These are phyloP conservation scores for Sepiola atlantica DNA, from an alignment of 2,888 invertebrate genomes.

Conservation along the genomic window DNA sequence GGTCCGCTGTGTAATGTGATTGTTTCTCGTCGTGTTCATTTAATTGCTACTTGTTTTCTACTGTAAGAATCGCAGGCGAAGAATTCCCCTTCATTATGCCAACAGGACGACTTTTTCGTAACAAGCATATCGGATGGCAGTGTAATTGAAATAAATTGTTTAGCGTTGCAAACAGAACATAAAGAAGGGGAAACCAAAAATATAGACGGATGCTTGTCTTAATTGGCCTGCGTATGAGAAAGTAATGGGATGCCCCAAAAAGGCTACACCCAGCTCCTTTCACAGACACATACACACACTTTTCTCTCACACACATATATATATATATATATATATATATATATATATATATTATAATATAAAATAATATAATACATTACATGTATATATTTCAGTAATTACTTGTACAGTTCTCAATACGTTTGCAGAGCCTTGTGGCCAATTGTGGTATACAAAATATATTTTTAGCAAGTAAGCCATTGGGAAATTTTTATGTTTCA, in stretches of 20 bases:
- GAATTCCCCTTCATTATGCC: not conserved
- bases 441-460: too few relatives aligned
- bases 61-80: not conserved
- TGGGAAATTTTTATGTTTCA: too few relatives aligned
- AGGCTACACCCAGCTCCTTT: not conserved
- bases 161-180: conserved; percentile 32
- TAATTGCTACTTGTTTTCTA: not conserved
- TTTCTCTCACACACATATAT: not conserved
- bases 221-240: not conserved
- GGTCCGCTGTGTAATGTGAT: not conserved
- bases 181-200: too few relatives aligned
- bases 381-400: too few relatives aligned
- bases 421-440: too few relatives aligned
- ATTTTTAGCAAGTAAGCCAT: too few relatives aligned
- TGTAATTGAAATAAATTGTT: conserved; percentile 14
- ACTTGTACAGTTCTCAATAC: too few relatives aligned
- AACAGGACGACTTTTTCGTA: not conserved
- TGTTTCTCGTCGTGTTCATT: not conserved
- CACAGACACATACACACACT: not conserved
- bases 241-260: not conserved
- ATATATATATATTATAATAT: too few relatives aligned
- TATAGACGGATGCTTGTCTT: not conserved
- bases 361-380: too few relatives aligned
- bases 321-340: too few relatives aligned
- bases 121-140: not conserved